Evolutionary conservation across 2,888 invertebrate genomes (phyloP).

Genomic region (Diarsia rubi): DNA sequence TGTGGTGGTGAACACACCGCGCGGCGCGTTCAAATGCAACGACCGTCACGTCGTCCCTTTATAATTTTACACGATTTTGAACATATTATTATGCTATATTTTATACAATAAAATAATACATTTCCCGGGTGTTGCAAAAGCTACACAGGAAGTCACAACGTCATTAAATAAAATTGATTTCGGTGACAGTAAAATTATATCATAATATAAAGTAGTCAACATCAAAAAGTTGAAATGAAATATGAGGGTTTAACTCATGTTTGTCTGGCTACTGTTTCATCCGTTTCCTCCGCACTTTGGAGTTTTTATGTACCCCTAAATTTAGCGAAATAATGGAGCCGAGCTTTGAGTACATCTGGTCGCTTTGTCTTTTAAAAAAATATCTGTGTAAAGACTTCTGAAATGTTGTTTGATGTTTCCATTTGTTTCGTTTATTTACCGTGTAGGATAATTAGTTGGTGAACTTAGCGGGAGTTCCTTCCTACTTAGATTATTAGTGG

Average conservation of each 20-base stretch:
- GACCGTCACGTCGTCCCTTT: slow-evolving; percentile 38
- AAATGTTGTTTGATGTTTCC: slow-evolving; percentile 1
- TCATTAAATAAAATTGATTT: slow-evolving; percentile 58
- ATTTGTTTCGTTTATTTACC: slow-evolving; percentile 1
- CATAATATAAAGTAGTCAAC: slow-evolving; percentile 41
- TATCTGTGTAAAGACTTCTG: neutral
- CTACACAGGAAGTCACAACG: slow-evolving; percentile 51
- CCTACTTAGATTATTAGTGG: neutral
- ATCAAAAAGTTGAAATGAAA: slow-evolving; percentile 50
- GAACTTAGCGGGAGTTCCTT: neutral
- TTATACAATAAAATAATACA: slow-evolving; percentile 27
- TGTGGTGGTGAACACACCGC: neutral
- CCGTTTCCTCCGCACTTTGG: slow-evolving; percentile 30
- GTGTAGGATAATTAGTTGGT: neutral
- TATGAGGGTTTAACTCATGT: slow-evolving; percentile 31
- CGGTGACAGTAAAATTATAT: slow-evolving; percentile 46
- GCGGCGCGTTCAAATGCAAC: slow-evolving; percentile 1
- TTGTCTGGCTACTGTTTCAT: slow-evolving; percentile 25
- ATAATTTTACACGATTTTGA: slow-evolving; percentile 30
- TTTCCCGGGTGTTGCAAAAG: slow-evolving; percentile 46
- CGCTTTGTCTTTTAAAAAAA: slow-evolving; percentile 15
- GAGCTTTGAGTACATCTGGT: slow-evolving; percentile 20
- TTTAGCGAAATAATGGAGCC: slow-evolving; percentile 13
- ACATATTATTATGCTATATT: slow-evolving; percentile 33
- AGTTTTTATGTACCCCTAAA: slow-evolving; percentile 36